Evolutionary conservation across 2,113 vertebrate species (phyloP).

Genomic region (Apaloderma vittatum): DNA sequence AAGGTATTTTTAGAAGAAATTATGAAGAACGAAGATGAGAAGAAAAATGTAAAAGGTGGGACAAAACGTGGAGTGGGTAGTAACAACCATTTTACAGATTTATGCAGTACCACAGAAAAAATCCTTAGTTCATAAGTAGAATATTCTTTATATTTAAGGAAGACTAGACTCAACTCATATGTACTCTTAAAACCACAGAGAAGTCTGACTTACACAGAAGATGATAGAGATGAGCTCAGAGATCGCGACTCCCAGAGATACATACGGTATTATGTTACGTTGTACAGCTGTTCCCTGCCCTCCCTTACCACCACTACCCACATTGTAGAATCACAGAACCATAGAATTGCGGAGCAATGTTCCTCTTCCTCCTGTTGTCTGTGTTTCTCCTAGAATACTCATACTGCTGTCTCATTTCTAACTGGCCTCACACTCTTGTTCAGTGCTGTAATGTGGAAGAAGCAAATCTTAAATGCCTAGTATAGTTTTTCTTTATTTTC

Average conservation of each 20-base stretch:
- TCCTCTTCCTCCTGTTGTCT: background rate
- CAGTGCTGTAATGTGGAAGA: background rate
- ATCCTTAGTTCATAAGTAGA: background rate
- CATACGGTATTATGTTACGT: slow-evolving; percentile 73
- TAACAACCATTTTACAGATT: background rate
- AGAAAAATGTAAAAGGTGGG: background rate
- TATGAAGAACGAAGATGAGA: background rate
- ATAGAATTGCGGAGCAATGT: background rate
- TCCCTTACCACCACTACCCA: background rate
- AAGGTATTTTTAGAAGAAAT: background rate
- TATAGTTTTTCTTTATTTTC: background rate
- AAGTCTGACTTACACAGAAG: slow-evolving; percentile 79
- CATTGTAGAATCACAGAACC: too few species aligned
- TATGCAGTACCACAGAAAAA: background rate
- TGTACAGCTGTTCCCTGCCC: background rate
- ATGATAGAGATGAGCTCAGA: slow-evolving; percentile 79
- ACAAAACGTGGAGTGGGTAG: background rate
- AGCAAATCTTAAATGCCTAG: background rate
- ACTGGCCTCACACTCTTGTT: background rate
- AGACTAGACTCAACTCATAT: background rate
- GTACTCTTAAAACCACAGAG: background rate
- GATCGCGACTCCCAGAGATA: slow-evolving; percentile 79
- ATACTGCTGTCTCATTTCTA: background rate
- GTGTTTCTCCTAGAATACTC: background rate
- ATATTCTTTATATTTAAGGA: background rate